Evolutionary conservation across 2,888 invertebrate genomes (phyloP), one percentile per base, ranked within the genome.

Genomic region (Leptopilina drosophilae): DNA sequence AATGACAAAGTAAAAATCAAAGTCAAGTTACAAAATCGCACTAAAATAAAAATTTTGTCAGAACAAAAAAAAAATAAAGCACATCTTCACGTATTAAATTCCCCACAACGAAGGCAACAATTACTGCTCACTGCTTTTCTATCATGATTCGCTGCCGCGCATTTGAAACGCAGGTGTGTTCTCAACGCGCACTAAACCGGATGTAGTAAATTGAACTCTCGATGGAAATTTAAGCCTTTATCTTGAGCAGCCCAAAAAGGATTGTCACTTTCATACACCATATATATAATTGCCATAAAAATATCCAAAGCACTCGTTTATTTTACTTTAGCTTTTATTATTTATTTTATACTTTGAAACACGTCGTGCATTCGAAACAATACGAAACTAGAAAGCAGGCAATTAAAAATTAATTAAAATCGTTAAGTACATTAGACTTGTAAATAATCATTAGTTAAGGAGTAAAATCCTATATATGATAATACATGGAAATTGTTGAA

Each of bases 161-260:
- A 53, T 20, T 73, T 7, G 69, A 5, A n/a, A 53, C 26, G 53
- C 69, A 73, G 69, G 69, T 73, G 69, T 73, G 53, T 53, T 53
- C 2, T 53, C 20, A 15, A 64, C 15, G 15, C 2, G 11, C 26
- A 64, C 64, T 8, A 26, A 64, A 33, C 33, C 33, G 33, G 33
- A 33, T 33, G 5, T 73, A 33, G 33, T 77, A 67, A 77, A 77
- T 77, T 66, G 67, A 77, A 77, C 42, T 42, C 49, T 15, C 76
- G 40, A 12, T 65, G 77, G 66, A 77, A 77, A 77, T 42, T 33
- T 33, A 33, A 33, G 33, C 33, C 33, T 33, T 33, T 33, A 33
- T 33, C 33, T 33, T 33, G 4, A 33, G 33, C 33, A 33, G 33
- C 3, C 33, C 33, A 33, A 33, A 33, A 33, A 33, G 33, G 33